These are phyloP conservation scores for Ara ararauna DNA, from an alignment of 2,797 vertebrate genomes.

Conservation along the genomic window DNA sequence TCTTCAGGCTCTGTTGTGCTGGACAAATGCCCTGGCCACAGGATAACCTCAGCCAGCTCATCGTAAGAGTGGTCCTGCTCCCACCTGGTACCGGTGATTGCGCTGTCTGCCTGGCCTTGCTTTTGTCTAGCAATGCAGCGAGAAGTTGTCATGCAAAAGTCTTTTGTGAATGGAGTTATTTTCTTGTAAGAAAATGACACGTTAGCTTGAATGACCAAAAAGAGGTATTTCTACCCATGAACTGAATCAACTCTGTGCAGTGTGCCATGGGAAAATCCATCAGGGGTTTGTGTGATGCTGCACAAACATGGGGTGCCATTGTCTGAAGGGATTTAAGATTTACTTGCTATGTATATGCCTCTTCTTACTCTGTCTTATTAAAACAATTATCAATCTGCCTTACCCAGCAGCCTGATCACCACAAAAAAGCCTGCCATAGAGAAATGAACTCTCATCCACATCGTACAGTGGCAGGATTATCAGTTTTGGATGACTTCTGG, in stretches of 20 bases:
- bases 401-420: not conserved
- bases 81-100: not conserved
- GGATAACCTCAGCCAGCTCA: not conserved
- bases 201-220: not conserved
- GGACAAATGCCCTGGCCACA: not conserved
- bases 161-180: not conserved
- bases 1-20: not conserved
- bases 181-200: not conserved
- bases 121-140: not conserved
- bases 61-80: not conserved
- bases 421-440: not conserved
- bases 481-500: not conserved
- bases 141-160: not conserved
- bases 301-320: not conserved
- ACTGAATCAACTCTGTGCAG: not conserved
- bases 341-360: not conserved
- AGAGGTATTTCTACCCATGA: not conserved
- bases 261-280: not conserved
- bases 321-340: not conserved
- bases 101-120: not conserved
- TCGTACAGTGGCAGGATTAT: not conserved
- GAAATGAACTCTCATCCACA: not conserved
- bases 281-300: rapidly evolving
- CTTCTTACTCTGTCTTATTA: not conserved
- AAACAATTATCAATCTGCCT: not conserved